A percentile compares a stretch with the other conserved stretches of the same genome.
Conservation (phyloP, 53 echinoderm and acorn worm species). For the Luidia sarsii region DNA sequence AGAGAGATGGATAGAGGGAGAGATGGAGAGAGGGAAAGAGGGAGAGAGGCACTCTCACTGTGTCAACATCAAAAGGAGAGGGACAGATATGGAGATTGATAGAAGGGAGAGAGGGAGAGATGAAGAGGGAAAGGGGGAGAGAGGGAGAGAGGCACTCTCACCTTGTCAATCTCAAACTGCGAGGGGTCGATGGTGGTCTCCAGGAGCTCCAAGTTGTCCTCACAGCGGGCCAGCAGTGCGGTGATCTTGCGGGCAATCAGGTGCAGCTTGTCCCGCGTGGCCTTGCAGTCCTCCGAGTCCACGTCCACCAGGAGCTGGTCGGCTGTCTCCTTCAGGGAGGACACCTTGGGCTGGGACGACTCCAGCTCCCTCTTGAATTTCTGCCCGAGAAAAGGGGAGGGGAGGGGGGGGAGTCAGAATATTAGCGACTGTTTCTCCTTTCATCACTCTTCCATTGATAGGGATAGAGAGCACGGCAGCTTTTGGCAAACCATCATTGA, state of each 20-base stretch:
- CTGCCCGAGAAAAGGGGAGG: no score
- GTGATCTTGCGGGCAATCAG: conserved; percentile 83
- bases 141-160: conserved; percentile 19
- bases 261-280: conserved; percentile 83
- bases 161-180: conserved; percentile 92
- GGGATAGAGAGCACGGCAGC: no score
- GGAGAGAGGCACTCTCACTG: no score
- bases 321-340: conserved; percentile 93
- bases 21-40: no score
- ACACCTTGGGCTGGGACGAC: conserved; percentile 87
- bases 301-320: conserved; percentile 93
- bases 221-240: conserved; percentile 69
- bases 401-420: no score
- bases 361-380: conserved; percentile 83
- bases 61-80: background rate
- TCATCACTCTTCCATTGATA: no score
- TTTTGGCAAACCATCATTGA: no score
- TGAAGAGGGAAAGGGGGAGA: background rate
- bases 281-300: conserved; percentile 76
- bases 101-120: background rate
- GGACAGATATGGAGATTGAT: no score
- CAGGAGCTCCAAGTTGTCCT: conserved; percentile 86
- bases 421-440: no score
- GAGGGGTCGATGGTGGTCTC: conserved; percentile 93
- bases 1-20: no score